Conservation (phyloP, 1,140 invertebrate genomes). For the Zaprionus nigranus region DNA sequence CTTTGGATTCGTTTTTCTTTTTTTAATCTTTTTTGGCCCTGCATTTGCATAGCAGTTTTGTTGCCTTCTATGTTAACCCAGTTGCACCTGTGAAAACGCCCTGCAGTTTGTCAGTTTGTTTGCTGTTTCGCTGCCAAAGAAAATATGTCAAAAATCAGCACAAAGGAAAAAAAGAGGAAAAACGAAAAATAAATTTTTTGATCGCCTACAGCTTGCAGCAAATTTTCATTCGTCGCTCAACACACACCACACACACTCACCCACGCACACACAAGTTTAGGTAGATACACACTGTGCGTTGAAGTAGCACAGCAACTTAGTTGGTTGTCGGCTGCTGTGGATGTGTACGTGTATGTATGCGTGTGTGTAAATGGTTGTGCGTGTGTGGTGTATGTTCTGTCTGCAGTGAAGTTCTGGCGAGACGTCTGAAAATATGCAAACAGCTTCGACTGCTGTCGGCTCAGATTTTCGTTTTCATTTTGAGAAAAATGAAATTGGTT, state of each 20-base stretch:
- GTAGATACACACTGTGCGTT: neutral
- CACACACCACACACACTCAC: slow-evolving; percentile 18
- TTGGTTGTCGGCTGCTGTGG: slow-evolving; percentile 6
- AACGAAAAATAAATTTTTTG: slow-evolving; percentile 48
- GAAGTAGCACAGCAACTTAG: slow-evolving; percentile 51
- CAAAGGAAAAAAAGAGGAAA: slow-evolving; percentile 5
- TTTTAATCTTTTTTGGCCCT: slow-evolving; percentile 61
- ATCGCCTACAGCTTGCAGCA: slow-evolving; percentile 62
- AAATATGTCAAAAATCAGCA: slow-evolving; percentile 81
- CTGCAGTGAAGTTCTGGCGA: slow-evolving; percentile 15
- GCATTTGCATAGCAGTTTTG: slow-evolving; percentile 67
- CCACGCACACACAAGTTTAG: slow-evolving; percentile 3
- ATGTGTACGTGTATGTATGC: neutral
- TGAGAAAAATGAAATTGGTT: slow-evolving; percentile 55
- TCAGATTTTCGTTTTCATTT: slow-evolving; percentile 57
- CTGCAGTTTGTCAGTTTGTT: slow-evolving; percentile 72
- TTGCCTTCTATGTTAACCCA: slow-evolving; percentile 62
- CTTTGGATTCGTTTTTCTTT: slow-evolving; percentile 29
- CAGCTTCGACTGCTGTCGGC: slow-evolving; percentile 53
- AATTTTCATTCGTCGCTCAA: slow-evolving; percentile 7
- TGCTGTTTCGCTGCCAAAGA: slow-evolving; percentile 60
- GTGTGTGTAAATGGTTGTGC: neutral
- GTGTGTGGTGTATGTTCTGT: slow-evolving; percentile 6
- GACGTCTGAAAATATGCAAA: slow-evolving; percentile 65
- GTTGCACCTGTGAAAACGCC: slow-evolving; percentile 73